These are phyloP conservation scores for Hetaerina americana DNA, from an alignment of 1,140 invertebrate genomes.

Conservation along the genomic window DNA sequence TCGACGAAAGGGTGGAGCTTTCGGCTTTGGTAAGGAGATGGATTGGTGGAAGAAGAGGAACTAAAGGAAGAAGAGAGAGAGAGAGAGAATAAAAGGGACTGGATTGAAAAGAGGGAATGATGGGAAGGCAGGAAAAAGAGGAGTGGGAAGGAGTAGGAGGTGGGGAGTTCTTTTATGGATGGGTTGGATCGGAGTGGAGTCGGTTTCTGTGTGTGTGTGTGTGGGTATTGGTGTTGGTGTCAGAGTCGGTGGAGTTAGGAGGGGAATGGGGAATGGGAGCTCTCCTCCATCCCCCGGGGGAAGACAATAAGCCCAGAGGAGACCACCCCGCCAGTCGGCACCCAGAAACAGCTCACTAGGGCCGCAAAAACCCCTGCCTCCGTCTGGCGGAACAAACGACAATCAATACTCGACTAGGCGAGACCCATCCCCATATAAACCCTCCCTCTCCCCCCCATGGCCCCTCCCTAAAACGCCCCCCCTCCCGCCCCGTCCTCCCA, in stretches of 20 bases:
- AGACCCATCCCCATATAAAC: too few species aligned
- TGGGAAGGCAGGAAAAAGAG: not conserved
- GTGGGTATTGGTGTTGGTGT: too few species aligned
- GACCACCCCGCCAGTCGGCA: not conserved
- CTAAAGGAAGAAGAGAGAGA: too few species aligned
- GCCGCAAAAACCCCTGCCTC: not conserved
- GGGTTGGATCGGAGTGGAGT: too few species aligned
- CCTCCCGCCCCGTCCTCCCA: not conserved
- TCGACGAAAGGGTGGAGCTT: too few species aligned
- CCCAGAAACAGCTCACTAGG: not conserved
- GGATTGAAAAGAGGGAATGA: not conserved
- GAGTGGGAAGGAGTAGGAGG: not conserved
- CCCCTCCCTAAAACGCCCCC: not conserved
- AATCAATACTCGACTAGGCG: not conserved
- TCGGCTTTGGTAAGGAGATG: too few species aligned
- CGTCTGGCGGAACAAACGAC: not conserved
- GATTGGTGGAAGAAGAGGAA: too few species aligned
- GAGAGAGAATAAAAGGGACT: not conserved
- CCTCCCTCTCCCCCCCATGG: not conserved
- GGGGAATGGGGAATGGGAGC: too few species aligned
- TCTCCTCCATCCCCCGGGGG: too few species aligned
- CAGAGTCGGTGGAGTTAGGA: too few species aligned
- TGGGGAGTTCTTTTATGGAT: too few species aligned
- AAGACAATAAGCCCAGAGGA: not conserved
- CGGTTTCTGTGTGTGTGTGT: too few species aligned